phyloP scores from a whole-genome alignment of 2,113 vertebrate species.

The Plecturocebus donacophilus region DNA sequence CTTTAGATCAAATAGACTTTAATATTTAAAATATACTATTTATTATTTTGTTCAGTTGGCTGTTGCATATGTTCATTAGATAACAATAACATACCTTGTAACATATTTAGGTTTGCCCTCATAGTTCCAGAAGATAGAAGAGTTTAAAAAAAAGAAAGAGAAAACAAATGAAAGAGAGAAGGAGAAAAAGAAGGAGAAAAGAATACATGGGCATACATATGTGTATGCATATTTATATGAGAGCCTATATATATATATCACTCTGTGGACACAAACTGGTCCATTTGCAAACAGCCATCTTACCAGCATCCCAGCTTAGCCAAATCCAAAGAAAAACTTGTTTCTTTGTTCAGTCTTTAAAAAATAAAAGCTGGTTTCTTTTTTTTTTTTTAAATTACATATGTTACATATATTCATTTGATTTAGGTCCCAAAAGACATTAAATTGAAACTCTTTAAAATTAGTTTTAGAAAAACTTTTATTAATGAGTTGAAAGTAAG shows the following conservation, averaged over 20 bases:
- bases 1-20: not conserved
- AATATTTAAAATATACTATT: not conserved
- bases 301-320: slow-evolving; percentile 4
- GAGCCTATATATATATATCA: slow-evolving; percentile 55
- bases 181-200: not conserved
- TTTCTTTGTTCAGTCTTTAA: slow-evolving; percentile 54
- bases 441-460: slow-evolving; percentile 30
- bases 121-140: slow-evolving; percentile 16
- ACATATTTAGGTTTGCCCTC: slow-evolving; percentile 3
- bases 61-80: not conserved
- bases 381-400: too few species aligned
- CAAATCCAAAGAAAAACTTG: slow-evolving; percentile 39
- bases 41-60: not conserved
- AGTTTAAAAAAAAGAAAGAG: not conserved
- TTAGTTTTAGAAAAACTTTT: slow-evolving; percentile 7
- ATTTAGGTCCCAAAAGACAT: not conserved
- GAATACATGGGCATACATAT: slow-evolving; percentile 29
- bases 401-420: slow-evolving; percentile 47
- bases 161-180: not conserved
- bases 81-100: slow-evolving; percentile 38
- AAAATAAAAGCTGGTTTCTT: slow-evolving; percentile 46
- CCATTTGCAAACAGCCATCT: slow-evolving; percentile 64
- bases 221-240: slow-evolving; percentile 69
- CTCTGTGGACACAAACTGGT: slow-evolving; percentile 62
- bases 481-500: slow-evolving; percentile 29